Base-by-base conservation (phyloP, 2,113 vertebrate species). In the Oreochromis niloticus region DNA sequence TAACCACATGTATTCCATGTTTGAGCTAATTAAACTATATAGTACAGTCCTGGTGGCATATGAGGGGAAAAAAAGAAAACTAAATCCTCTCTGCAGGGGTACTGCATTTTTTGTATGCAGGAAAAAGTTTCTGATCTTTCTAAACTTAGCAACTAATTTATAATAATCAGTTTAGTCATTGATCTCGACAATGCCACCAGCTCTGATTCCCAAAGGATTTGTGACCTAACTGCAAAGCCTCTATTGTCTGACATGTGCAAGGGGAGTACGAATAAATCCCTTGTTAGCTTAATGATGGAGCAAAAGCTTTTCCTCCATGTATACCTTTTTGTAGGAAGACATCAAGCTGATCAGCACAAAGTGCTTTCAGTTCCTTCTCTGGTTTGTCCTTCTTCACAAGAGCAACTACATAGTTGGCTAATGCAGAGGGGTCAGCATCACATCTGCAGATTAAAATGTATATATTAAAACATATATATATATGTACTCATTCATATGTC, bases 321-420 rank as follows among this genome's bases (percentile, higher is more conserved):
- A 87, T 97, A 99, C 99, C 99, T 98, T 99, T 99, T 93, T 99
- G 99, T 88, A 99, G 96, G 94, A 99, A 99, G 88, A 99, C 99
- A 84, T 99, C 99, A 94, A 99, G 96, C 93, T 99, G 99, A 96
- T 99, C 99, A 30, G 98, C 98, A 95, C 98, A 99, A 86, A 99
- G 97, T 14, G 98, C 98, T 84, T 98, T 98, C 88, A 99, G 96
- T 82, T 99, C 99, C 90, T 99, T 99, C 95, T 99, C 98, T 1
- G 98, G 96, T 96, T 99, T 99, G 95, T 99, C 99, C 82, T 99
- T 99, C 96, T 99, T 99, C 68, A 99, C 99, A 93, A 99, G 95
- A 2, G 99, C 99, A 95, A 99, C 98, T n/a, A 99, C 99, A 92
- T 99, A 99, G 95, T 99, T 99, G 89, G 99, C 99, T 94, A 99